Base-by-base conservation (phyloP, 2,113 vertebrate species). In the Piaya cayana region DNA sequence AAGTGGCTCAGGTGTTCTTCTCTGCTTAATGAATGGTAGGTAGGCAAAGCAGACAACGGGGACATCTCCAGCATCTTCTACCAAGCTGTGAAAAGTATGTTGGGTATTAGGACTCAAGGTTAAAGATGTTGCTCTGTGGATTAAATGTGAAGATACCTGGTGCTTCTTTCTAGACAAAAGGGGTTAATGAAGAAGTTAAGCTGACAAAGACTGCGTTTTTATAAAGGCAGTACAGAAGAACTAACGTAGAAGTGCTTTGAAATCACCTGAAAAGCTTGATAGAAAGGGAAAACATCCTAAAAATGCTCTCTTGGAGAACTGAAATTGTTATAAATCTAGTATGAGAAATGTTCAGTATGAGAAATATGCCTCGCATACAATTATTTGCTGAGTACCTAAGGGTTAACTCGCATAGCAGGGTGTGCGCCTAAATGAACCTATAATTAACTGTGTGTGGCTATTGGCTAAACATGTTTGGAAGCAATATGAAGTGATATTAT, bases 401-500 rank as follows among this genome's bases (percentile, higher is more conserved):
- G 60, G 92, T 96, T 97, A 95, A 92, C 47, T 78, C 78, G 77
- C 14, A 5, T 15, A 32, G 42, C 25, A 14, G 43, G 79, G 50
- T 58, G 58, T 65, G 75, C 56, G 76, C 18, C 45, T 78, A 79
- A 79, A 81, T 15, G 47, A 82, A 27, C 42, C 72, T 86, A 3
- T 49, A 71, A 60, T 90, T 95, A 82, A 45, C 84, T 70, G 56
- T 68, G 78, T 85, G 56, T 88, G 82, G 43, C 76, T 93, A 32
- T 86, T 94, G 90, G 85, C 55, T 92, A 86, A 70, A 76, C 72
- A 72, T 75, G 49, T 82, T 94, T 95, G 90, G 92, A 96, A 90
- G 69, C 76, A 83, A 18, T 55, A 26, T 30, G 70, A 74, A 90
- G 79, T 26, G 79, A 88, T 90, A 74, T 39, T 88, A 45, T 77